These are phyloP conservation scores for Hypsibius dujardini DNA, from an alignment of 1,140 invertebrate genomes.

Conservation along the genomic window DNA sequence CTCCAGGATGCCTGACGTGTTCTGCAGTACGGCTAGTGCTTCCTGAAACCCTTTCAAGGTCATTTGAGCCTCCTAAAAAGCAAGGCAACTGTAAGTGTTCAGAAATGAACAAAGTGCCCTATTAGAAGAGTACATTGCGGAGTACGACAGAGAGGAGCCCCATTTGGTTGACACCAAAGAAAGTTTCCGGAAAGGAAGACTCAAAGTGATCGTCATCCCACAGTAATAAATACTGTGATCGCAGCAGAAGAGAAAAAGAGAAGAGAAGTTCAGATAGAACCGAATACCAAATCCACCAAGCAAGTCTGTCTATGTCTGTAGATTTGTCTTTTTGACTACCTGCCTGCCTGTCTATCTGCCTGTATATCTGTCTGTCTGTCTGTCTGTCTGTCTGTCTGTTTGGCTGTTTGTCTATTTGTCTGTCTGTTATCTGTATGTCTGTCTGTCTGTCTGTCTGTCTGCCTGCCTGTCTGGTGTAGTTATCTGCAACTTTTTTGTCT, in stretches of 20 bases:
- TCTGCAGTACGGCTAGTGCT: neutral
- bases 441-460: too few species aligned
- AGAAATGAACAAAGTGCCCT: neutral
- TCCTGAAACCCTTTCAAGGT: neutral
- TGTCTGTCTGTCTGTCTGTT: too few species aligned
- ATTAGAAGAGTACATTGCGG: slow-evolving; percentile 2
- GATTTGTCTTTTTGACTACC: too few species aligned
- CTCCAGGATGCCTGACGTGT: neutral
- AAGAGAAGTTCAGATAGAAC: neutral
- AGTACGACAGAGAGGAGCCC: neutral
- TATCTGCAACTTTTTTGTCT: too few species aligned
- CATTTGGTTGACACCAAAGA: slow-evolving; percentile 8
- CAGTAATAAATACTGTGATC: slow-evolving; percentile 1
- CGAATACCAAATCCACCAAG: neutral
- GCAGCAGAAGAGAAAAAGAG: neutral
- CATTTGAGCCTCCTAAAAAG: slow-evolving; percentile 4
- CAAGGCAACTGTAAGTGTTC: neutral
- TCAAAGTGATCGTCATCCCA: neutral
- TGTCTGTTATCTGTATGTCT: too few species aligned
- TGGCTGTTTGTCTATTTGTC: too few species aligned
- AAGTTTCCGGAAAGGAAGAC: slow-evolving; percentile 12
- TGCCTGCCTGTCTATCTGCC: too few species aligned
- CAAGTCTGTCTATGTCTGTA: neutral
- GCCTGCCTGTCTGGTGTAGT: too few species aligned
- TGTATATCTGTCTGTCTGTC: too few species aligned